Percentiles rank a stretch among this genome's conserved stretches.
These are phyloP conservation scores for Drosophila oshimai DNA, from an alignment of 1,140 invertebrate genomes.

Conservation along the genomic window DNA sequence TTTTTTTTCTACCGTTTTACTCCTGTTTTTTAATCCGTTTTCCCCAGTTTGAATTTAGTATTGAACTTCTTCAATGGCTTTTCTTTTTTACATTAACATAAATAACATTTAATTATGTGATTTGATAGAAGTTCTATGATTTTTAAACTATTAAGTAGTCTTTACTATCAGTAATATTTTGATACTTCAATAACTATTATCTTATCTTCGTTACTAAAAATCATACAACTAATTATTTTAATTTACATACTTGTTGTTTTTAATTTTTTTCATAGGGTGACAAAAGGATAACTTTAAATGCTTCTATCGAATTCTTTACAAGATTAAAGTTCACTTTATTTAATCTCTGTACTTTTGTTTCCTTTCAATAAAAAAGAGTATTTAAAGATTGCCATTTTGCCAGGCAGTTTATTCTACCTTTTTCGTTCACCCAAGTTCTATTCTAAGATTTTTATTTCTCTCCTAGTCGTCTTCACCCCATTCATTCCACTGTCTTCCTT, in stretches of 20 bases:
- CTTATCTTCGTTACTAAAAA: too few relatives aligned
- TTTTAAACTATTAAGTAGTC: too few relatives aligned
- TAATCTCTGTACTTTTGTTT: neutral
- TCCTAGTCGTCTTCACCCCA: neutral
- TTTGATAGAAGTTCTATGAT: too few relatives aligned
- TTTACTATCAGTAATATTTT: too few relatives aligned
- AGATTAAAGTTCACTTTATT: too few relatives aligned
- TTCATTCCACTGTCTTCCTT: neutral
- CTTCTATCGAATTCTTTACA: too few relatives aligned
- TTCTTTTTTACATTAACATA: slow-evolving; percentile 6
- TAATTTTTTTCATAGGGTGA: too few relatives aligned
- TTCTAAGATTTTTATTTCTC: slow-evolving; percentile 13
- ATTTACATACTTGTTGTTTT: neutral
- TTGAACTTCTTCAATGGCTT: neutral
- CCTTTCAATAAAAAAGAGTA: neutral
- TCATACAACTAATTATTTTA: too few relatives aligned
- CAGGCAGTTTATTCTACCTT: neutral
- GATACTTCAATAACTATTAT: too few relatives aligned
- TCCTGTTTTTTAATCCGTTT: slow-evolving; percentile 9
- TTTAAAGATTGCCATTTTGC: neutral
- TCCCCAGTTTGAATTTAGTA: neutral
- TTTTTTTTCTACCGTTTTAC: neutral
- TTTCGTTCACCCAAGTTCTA: neutral
- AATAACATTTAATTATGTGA: neutral
- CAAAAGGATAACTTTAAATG: too few relatives aligned